Evolutionary conservation across 2,113 vertebrate species (phyloP).

Genomic region (Ciconia boyciana): DNA sequence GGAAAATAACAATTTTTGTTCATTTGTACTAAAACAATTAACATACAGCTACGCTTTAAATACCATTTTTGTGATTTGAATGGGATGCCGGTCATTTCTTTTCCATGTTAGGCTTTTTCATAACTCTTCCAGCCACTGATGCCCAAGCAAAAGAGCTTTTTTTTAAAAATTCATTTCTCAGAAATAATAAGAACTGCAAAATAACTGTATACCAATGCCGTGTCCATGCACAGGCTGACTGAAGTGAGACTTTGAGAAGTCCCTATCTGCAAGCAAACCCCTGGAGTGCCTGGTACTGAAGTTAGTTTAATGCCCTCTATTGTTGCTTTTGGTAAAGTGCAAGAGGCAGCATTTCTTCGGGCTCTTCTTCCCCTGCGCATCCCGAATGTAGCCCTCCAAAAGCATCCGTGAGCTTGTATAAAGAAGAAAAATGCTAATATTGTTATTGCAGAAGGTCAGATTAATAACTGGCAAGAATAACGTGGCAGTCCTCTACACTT

Average conservation of each 20-base stretch:
- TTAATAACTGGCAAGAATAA: not conserved
- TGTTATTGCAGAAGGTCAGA: not conserved
- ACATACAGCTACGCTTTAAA: not conserved
- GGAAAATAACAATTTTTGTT: not conserved
- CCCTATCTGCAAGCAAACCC: not conserved
- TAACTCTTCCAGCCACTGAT: not conserved
- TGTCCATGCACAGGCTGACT: fast-evolving
- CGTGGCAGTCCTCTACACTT: not conserved
- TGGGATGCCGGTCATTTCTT: not conserved
- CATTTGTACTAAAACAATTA: not conserved
- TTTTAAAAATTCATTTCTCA: not conserved
- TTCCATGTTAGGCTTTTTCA: not conserved
- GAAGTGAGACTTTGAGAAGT: not conserved
- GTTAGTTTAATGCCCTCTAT: not conserved
- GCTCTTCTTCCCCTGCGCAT: not conserved
- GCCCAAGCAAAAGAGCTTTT: not conserved
- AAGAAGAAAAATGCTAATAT: not conserved
- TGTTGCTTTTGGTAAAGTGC: not conserved
- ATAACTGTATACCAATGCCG: not conserved
- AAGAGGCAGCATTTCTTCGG: not conserved
- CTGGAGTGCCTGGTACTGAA: not conserved
- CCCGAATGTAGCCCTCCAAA: not conserved
- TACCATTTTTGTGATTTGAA: not conserved
- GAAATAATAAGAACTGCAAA: not conserved
- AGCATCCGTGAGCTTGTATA: not conserved